phyloP scores from a whole-genome alignment of 2,888 invertebrate species.

The Dorcus hopei region DNA sequence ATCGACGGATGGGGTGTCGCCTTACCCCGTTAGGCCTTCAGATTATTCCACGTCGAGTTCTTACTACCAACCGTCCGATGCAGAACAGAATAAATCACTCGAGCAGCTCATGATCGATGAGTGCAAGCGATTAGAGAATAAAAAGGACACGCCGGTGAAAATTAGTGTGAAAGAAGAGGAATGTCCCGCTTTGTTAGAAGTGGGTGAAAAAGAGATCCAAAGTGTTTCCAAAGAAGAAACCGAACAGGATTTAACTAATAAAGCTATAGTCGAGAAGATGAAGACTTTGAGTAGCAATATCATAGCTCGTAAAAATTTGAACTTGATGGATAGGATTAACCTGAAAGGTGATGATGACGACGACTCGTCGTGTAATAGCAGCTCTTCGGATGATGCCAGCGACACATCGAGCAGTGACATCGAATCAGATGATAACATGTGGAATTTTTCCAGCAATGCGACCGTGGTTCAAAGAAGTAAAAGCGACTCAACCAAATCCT shows the following conservation, averaged over 20 bases:
- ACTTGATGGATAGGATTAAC: constrained; percentile 27
- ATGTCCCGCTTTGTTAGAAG: background rate
- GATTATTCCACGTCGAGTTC: constrained; percentile 48
- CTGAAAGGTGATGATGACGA: background rate
- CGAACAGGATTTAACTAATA: background rate
- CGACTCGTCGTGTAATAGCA: background rate
- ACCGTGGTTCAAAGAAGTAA: background rate
- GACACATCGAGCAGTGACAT: background rate
- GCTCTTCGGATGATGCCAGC: background rate
- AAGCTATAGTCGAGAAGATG: constrained; percentile 20
- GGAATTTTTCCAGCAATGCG: background rate
- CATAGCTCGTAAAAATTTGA: constrained; percentile 42
- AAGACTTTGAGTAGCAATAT: constrained; percentile 33
- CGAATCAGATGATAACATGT: background rate
- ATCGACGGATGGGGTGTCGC: constrained; percentile 16
- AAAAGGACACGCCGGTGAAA: constrained; percentile 4
- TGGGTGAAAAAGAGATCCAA: background rate
- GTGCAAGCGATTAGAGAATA: constrained; percentile 24
- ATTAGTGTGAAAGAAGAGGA: background rate
- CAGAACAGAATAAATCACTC: constrained; percentile 39
- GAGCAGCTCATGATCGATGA: constrained; percentile 41
- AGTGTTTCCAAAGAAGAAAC: background rate
- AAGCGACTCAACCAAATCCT: too few relatives aligned
- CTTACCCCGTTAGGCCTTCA: constrained; percentile 35
- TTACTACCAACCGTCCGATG: constrained; percentile 47